Percentiles rank a stretch among this genome's conserved stretches.
phyloP scores from a whole-genome alignment of 2,113 vertebrate species.

The Puma concolor region DNA sequence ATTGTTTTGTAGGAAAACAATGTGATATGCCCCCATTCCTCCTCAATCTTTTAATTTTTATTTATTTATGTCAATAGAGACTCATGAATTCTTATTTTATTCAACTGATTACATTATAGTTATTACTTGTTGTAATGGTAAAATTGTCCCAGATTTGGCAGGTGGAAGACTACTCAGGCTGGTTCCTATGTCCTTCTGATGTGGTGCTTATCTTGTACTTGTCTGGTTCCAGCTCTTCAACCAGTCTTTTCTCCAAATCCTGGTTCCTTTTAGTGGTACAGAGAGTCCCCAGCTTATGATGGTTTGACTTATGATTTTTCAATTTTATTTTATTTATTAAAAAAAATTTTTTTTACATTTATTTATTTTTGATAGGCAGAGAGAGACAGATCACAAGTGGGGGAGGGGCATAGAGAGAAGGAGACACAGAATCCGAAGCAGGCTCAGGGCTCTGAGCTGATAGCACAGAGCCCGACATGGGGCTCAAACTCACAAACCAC shows the following conservation, averaged over 20 bases:
- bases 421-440: no score
- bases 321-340: not conserved
- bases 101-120: not conserved
- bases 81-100: not conserved
- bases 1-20: not conserved
- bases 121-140: not conserved
- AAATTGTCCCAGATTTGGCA: not conserved
- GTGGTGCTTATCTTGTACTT: not conserved
- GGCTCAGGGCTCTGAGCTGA: no score
- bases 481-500: no score
- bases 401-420: no score
- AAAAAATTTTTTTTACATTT: no score
- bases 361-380: no score
- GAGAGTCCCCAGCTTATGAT: not conserved
- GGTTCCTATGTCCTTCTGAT: not conserved
- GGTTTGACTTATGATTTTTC: not conserved
- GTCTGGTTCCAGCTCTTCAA: not conserved
- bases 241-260: not conserved
- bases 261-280: not conserved
- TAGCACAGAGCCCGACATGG: no score
- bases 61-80: not conserved
- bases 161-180: not conserved
- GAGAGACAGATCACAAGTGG: no score
- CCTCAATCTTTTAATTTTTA: not conserved
- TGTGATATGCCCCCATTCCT: not conserved